Evolutionary conservation across 1,140 invertebrate species (phyloP).

Genomic region (Yoshiicerus persimilis): DNA sequence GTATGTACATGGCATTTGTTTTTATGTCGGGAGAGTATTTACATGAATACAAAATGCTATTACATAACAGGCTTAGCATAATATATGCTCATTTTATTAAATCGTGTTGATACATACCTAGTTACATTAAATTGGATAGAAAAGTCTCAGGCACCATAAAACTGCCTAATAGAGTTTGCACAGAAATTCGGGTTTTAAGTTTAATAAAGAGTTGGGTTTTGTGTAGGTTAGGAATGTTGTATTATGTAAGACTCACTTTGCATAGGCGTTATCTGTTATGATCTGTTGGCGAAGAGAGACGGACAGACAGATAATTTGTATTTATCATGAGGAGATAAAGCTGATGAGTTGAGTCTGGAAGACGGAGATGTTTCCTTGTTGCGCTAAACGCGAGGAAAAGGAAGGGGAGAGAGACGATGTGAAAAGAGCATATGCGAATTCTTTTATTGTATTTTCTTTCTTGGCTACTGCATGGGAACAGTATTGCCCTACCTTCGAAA

Average conservation of each 20-base stretch:
- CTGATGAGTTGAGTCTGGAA: not conserved
- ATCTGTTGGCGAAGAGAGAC: not conserved
- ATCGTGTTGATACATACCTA: no score
- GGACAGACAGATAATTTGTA: not conserved
- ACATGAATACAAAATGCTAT: no score
- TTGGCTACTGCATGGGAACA: not conserved
- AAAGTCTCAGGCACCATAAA: no score
- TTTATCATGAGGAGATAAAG: not conserved
- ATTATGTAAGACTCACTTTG: no score
- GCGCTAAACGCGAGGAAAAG: no score
- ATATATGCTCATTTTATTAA: no score
- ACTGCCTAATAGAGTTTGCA: not conserved
- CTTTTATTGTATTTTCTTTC: not conserved
- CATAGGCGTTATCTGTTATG: not conserved
- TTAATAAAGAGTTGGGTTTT: not conserved
- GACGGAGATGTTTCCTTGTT: not conserved
- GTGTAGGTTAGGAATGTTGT: not conserved
- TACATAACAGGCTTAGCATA: no score
- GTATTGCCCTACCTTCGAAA: not conserved
- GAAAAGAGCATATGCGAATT: conserved; percentile 14
- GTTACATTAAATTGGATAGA: no score
- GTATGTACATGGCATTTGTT: no score
- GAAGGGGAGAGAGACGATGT: not conserved
- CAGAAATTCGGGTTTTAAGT: not conserved
- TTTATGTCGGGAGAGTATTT: no score